A percentile compares a stretch with the other conserved stretches of the same genome.
Evolutionary conservation across 2,888 invertebrate genomes (phyloP).

Genomic region (Tuta absoluta): DNA sequence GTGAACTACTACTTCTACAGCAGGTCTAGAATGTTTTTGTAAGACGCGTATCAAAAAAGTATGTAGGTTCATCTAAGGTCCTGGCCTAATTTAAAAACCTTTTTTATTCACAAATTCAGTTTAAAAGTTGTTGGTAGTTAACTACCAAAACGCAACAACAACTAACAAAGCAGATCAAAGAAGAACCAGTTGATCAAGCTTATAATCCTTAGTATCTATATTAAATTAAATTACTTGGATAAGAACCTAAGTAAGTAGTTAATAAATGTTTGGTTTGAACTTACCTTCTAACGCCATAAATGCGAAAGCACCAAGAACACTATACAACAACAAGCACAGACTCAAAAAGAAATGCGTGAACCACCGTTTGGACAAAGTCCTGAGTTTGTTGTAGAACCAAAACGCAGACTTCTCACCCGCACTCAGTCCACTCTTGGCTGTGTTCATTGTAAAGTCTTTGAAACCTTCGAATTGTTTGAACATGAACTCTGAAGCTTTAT

Average conservation of each 20-base stretch:
- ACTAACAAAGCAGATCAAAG: too few relatives aligned
- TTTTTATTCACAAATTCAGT: too few relatives aligned
- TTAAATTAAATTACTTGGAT: not conserved
- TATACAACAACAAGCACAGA: slow-evolving; percentile 88
- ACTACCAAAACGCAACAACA: too few relatives aligned
- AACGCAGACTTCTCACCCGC: slow-evolving; percentile 91
- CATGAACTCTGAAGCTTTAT: slow-evolving; percentile 88
- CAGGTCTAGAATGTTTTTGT: too few relatives aligned
- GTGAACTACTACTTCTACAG: too few relatives aligned
- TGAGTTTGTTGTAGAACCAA: slow-evolving; percentile 89
- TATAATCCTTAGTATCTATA: too few relatives aligned
- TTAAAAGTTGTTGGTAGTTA: too few relatives aligned
- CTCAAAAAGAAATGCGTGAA: slow-evolving; percentile 94
- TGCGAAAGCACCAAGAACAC: slow-evolving; percentile 89
- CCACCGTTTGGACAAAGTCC: slow-evolving; percentile 90
- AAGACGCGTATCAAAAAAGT: too few relatives aligned
- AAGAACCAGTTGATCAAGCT: too few relatives aligned
- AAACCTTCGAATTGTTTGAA: slow-evolving; percentile 90
- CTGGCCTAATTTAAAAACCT: too few relatives aligned
- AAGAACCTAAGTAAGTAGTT: not conserved
- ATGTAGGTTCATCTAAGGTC: too few relatives aligned
- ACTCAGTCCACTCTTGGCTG: slow-evolving; percentile 89
- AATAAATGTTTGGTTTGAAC: slow-evolving; percentile 36
- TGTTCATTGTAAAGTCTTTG: slow-evolving; percentile 87
- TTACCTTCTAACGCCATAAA: slow-evolving; percentile 91